Percentiles rank a stretch among this genome's conserved stretches.
phyloP scores from a whole-genome alignment of 2,113 vertebrate species.

The Dicerorhinus sumatrensis region DNA sequence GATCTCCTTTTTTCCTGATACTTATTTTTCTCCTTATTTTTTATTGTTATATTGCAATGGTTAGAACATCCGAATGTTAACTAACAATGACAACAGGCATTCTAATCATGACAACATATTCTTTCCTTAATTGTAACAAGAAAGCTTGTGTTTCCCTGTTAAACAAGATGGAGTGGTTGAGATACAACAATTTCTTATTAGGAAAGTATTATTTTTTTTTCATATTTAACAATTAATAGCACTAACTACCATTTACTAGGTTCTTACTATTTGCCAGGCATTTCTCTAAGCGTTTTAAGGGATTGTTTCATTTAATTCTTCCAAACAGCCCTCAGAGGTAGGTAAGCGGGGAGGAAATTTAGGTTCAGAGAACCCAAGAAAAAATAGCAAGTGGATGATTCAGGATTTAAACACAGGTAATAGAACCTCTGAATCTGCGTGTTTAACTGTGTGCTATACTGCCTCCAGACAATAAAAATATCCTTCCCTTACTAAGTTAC shows the following conservation, averaged over 20 bases:
- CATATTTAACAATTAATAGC: background rate
- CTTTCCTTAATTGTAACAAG: background rate
- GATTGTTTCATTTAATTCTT: background rate
- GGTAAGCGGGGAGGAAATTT: background rate
- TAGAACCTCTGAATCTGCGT: background rate
- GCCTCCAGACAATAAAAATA: background rate
- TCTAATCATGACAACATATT: background rate
- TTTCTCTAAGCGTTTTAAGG: background rate
- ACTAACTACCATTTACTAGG: background rate
- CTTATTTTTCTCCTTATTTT: background rate
- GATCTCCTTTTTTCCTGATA: background rate
- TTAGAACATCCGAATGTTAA: background rate
- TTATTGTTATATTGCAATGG: background rate
- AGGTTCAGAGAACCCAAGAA: background rate
- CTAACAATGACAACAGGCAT: background rate
- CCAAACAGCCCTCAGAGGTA: background rate
- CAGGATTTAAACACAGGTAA: background rate
- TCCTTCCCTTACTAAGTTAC: background rate
- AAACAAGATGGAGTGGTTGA: background rate
- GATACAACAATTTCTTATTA: background rate
- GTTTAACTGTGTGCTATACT: rapidly evolving
- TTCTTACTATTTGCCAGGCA: background rate
- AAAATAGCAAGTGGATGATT: background rate
- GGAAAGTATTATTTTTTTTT: background rate
- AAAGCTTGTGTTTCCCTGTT: background rate